Evolutionary conservation across 2,797 vertebrate genomes (phyloP), one percentile per base, ranked within the genome.

Genomic region (Gymnopithys bicolor): DNA sequence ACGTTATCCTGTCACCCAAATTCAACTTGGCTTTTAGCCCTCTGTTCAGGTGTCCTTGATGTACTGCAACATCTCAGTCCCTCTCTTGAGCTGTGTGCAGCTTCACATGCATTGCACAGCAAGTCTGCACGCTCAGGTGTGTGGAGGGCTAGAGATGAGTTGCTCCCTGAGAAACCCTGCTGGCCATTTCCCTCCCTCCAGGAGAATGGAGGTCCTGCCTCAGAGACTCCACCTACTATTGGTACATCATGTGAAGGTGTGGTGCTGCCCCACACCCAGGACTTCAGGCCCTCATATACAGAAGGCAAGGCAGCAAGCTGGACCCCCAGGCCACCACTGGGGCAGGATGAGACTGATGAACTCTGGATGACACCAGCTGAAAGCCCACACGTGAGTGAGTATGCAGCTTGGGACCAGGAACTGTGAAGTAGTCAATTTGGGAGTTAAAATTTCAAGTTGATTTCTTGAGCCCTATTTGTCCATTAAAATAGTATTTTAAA

Each of bases 161-260:
- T 30, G 37, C 24, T 8, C 22, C 18, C 23, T 30, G 51, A 79
- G 25, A 52, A 80, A 8, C 10, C 6, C 19, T 43, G 22, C 22
- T 55, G 27, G 10, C 11, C 51, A 10, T 30, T 27, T 25, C 21
- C 16, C 18, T 56, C 5, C 4, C 7, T 28, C 32, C 2, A 0
- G 24, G 13, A 52, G 52, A 9, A 55, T 19, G 10, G 6, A 5
- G 13, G 7, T 3, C 17, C 39, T 58, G 25, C 9, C 27, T 24
- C 48, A 28, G 32, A 66, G 32, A 25, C 35, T 35, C 27, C 11
- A 25, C 8, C 22, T 19, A 0, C 32, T 19, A 1, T 9, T 5
- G 1, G 23, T 1, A 0, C 0, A 0, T 17, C 32, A 11, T 19
- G 14, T 11, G 69, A 75, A 49, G 37, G 18, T 25, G 39, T 5